A percentile compares a stretch with the other conserved stretches of the same genome.
phyloP scores from a whole-genome alignment of 2,888 invertebrate species.

The Caprella mutica region DNA sequence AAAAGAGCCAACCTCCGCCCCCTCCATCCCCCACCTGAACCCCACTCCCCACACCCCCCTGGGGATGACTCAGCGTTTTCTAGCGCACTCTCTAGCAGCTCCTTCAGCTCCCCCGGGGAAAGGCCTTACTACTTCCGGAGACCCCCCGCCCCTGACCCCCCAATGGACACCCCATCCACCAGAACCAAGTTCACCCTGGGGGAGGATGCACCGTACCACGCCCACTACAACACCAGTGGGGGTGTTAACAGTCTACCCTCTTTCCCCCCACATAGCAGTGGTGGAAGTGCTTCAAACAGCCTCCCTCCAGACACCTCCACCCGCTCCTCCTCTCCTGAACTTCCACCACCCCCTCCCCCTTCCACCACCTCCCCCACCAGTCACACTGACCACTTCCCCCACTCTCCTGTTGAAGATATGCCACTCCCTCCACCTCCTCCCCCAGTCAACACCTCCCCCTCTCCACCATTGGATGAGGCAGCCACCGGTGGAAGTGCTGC shows the following conservation, averaged over 20 bases:
- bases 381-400: neutral
- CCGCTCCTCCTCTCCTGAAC: constrained; percentile 4
- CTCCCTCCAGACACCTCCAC: constrained; percentile 1
- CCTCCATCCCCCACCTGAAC: constrained; percentile 12
- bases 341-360: neutral
- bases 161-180: constrained; percentile 15
- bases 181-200: neutral
- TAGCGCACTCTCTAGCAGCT: neutral
- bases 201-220: constrained; percentile 11
- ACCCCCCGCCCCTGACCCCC: constrained; percentile 33
- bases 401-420: neutral
- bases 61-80: neutral
- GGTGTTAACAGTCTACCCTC: neutral
- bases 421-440: neutral
- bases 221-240: constrained; percentile 8
- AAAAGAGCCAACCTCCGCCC: constrained; percentile 57
- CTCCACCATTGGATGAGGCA: too few species aligned
- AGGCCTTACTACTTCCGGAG: constrained; percentile 30
- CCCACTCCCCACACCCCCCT: neutral
- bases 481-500: too few species aligned
- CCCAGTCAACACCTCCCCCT: neutral
- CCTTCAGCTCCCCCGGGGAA: constrained; percentile 1
- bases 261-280: neutral
- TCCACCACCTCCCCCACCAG: neutral
- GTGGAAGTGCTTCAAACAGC: neutral